These are phyloP conservation scores for Nudaria mundana DNA, from an alignment of 2,888 invertebrate genomes.

Conservation along the genomic window DNA sequence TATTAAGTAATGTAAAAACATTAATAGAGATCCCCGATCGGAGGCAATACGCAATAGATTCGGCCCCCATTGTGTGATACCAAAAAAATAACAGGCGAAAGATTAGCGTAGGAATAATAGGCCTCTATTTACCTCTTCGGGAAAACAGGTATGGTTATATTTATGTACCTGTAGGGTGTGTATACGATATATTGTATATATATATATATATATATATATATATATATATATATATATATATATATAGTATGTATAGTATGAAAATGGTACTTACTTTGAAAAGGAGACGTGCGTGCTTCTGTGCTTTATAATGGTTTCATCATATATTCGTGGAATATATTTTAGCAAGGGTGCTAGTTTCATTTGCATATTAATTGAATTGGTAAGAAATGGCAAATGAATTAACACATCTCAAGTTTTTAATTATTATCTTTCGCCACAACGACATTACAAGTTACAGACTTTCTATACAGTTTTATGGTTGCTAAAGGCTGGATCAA, in stretches of 20 bases:
- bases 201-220: too few relatives aligned
- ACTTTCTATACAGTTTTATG: too few relatives aligned
- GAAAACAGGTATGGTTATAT: too few relatives aligned
- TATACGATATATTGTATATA: constrained; percentile 35
- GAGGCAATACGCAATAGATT: too few relatives aligned
- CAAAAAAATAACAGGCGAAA: too few relatives aligned
- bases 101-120: too few relatives aligned
- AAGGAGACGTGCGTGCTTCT: constrained; percentile 19
- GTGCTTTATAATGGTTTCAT: constrained; percentile 33
- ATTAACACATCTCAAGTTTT: constrained; percentile 30
- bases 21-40: too few relatives aligned
- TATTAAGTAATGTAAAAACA: too few relatives aligned
- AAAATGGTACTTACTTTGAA: constrained; percentile 22
- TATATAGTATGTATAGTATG: constrained; percentile 25
- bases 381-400: constrained; percentile 40
- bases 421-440: constrained; percentile 24
- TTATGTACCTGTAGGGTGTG: constrained; percentile 46
- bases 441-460: constrained; percentile 3
- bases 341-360: constrained; percentile 38
- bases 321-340: constrained; percentile 44
- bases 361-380: constrained; percentile 58
- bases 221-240: constrained; percentile 34
- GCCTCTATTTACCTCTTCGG: too few relatives aligned
- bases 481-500: too few relatives aligned
- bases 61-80: too few relatives aligned